Evolutionary conservation across 2,888 invertebrate species (phyloP), one percentile per base, ranked within the genome.

Genomic region (Leptinotarsa rubiginosa): DNA sequence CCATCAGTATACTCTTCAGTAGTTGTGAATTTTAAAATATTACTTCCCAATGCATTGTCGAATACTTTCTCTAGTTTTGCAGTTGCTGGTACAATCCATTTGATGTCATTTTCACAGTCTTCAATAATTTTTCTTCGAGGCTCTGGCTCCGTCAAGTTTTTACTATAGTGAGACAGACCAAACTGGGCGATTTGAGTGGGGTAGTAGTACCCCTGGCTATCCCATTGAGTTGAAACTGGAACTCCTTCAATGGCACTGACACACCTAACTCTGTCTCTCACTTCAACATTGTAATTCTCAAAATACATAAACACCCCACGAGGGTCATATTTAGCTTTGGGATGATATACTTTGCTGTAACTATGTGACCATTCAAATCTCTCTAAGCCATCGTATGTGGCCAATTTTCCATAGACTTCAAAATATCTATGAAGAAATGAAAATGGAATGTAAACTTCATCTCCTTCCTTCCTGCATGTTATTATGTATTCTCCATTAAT

Each of bases 141-240:
- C 80, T 95, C 93, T 0, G 94, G 93, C 83, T 97, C 97, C 0
- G 95, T 95, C 16, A 98, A 88, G 87, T 96, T 95, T 88, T 98
- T 98, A 88, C 97, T 97, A 88, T 97, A 99, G 88, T 99, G 99
- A 13, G 98, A 96, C 73, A 99, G 88, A 0, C 97, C 99, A 87
- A 97, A 99, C 87, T 99, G 99, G 7, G 99, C 98, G 80, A 99
- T 98, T 89, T 99, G 99, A 1, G 98, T 99, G 0, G 99, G 98
- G 89, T 99, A 99, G 88, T 94, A 97, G 88, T 99, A 98, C 0
- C 99, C 99, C 77, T 93, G 92, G 50, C 95, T 94, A 83, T 97
- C 96, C 99, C 99, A 99, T 86, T 98, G 98, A 0, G 95, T 96
- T n/a, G 97, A 97, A 70, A 98, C 93, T 0, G 98, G 98, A 18